phyloP scores from a whole-genome alignment of 2,113 vertebrate genomes.

The Sula dactylatra region DNA sequence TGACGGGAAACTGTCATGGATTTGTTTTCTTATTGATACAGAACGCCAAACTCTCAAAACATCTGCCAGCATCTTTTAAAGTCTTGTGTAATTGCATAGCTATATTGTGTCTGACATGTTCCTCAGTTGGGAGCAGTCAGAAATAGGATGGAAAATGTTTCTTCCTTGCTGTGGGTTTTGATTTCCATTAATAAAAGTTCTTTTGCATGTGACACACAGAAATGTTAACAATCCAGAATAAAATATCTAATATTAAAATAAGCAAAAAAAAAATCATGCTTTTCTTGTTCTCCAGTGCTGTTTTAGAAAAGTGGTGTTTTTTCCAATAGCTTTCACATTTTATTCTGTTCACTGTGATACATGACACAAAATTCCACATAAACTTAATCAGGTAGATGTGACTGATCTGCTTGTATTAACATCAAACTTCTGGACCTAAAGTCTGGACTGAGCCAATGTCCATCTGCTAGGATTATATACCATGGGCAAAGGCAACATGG shows the following conservation, averaged over 20 bases:
- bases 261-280: neutral
- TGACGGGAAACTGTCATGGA: neutral
- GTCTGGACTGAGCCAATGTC: neutral
- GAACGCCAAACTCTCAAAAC: neutral
- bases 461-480: neutral
- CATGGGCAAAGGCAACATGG: neutral
- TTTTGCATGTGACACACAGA: neutral
- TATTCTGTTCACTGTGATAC: neutral
- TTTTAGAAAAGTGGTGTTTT: neutral
- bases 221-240: neutral
- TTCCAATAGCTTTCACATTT: neutral
- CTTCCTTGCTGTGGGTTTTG: neutral
- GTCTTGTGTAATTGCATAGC: neutral
- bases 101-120: slow-evolving; percentile 19
- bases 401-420: neutral
- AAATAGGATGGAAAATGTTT: slow-evolving; percentile 10
- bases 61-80: slow-evolving; percentile 34
- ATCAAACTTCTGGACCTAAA: neutral
- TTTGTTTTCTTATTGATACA: slow-evolving; percentile 13
- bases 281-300: neutral
- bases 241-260: neutral
- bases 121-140: neutral
- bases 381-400: neutral
- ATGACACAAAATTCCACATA: neutral
- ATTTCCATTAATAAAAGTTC: neutral